Evolutionary conservation across 2,113 vertebrate genomes (phyloP), one percentile per base, ranked within the genome.

Genomic region (Chlorodrepanis virens): DNA sequence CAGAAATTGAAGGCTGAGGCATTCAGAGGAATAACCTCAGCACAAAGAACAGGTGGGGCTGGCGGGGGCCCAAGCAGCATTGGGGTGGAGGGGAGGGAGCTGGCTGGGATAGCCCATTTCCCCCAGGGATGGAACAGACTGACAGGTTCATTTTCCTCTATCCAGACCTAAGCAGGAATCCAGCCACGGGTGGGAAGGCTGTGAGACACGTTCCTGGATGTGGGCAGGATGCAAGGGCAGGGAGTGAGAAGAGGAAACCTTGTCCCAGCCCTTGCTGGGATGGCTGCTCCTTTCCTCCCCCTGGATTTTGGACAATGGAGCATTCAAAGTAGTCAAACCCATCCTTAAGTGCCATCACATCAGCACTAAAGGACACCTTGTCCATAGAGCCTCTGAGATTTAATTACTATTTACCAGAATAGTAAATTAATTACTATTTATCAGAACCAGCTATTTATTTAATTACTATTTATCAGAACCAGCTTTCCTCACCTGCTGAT

Each of bases 131-230:
- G n/a, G 31, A 31, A 23, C 0, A 0, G 20, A 37, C 25, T 76
- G 49, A 52, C 6, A 45, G 12, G 7, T 44, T 89, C 4, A 1
- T 56, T 93, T 70, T 81, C 24, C 39, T 81, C 42, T 28, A 44
- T 40, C 21, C 24, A 44, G 37, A 63, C 11, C n/a, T 29, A 6
- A 56, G 65, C 8, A 53, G 35, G 20, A 45, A 67, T 54, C 8
- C 9, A 14, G n/a, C 6, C 54, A 50, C 0, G 0, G 5, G 16
- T 10, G 5, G 52, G 45, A 59, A 61, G 50, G 27, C 22, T 68
- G 39, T 1, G 4, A 56, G 39, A 60, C 1, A 2, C 45, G 29
- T 64, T 52, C 39, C 50, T 83, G 47, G 27, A 40, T 5, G 13
- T 2, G 12, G 15, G 22, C 83, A 50, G 59, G 47, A 27, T 71